phyloP scores from a whole-genome alignment of 2,888 invertebrate genomes.

The Ceraclea dissimilis region DNA sequence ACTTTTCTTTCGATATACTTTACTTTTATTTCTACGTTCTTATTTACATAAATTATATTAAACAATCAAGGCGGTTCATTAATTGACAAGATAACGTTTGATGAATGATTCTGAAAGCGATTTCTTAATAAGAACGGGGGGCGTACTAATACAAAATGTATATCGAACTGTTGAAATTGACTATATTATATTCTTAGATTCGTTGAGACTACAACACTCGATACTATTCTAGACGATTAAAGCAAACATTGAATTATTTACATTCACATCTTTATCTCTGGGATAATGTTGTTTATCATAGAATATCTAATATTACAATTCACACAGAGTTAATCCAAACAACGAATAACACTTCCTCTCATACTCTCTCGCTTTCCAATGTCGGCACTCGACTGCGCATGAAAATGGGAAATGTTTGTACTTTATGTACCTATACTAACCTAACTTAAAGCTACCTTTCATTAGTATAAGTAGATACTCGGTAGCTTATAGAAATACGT shows the following conservation, averaged over 20 bases:
- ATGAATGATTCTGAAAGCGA: not conserved
- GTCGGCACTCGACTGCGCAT: not conserved
- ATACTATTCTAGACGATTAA: not conserved
- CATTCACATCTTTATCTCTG: not conserved
- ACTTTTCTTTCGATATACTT: too few species aligned
- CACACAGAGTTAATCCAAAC: too few species aligned
- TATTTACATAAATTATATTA: too few species aligned
- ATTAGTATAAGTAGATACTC: too few species aligned
- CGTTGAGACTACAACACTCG: not conserved
- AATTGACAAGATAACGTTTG: not conserved
- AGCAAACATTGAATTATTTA: not conserved
- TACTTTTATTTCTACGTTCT: too few species aligned
- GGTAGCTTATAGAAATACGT: too few species aligned
- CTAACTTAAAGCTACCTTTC: too few species aligned
- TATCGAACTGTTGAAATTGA: slow-evolving; percentile 1
- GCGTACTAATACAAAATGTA: not conserved
- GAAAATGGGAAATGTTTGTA: not conserved
- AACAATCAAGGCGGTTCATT: not conserved
- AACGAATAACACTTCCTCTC: not conserved
- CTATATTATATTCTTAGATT: not conserved
- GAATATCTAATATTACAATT: too few species aligned
- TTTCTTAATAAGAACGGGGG: not conserved
- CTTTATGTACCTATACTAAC: too few species aligned
- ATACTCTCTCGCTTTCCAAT: not conserved
- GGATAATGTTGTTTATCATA: too few species aligned